A percentile compares a stretch with the other conserved stretches of the same genome.
Conservation (phyloP, 2,797 vertebrate species). For the Mionectes olivaceus region DNA sequence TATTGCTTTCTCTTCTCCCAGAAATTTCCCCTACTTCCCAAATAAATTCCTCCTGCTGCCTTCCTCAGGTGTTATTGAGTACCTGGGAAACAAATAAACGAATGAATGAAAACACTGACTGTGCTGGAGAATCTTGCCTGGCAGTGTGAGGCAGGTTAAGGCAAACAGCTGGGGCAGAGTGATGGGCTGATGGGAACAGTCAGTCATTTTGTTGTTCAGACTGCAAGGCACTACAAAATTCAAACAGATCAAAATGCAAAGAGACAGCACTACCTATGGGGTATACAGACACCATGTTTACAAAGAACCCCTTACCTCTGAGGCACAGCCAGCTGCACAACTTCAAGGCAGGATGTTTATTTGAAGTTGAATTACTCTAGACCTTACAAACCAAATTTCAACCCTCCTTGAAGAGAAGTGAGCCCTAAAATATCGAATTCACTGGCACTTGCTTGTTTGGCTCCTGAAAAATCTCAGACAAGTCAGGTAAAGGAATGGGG, state of each 20-base stretch:
- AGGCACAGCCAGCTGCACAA: background rate
- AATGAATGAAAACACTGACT: background rate
- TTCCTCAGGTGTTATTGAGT: background rate
- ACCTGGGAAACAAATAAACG: background rate
- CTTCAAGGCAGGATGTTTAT: background rate
- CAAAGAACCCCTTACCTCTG: background rate
- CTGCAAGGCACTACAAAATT: slow-evolving; percentile 4
- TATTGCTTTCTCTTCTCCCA: background rate
- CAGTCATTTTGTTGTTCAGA: slow-evolving; percentile 8
- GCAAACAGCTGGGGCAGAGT: background rate
- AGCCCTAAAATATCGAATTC: background rate
- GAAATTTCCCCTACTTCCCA: background rate
- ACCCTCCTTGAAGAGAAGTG: background rate
- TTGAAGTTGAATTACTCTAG: background rate
- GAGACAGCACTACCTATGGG: background rate
- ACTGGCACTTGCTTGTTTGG: background rate
- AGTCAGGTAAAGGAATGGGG: background rate
- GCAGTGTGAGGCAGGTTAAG: background rate
- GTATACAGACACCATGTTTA: background rate
- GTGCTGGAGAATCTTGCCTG: background rate
- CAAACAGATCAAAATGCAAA: slow-evolving; percentile 30
- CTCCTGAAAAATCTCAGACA: background rate
- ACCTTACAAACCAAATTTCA: background rate
- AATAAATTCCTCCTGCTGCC: background rate
- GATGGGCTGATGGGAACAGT: slow-evolving; percentile 23